A percentile compares a stretch with the other conserved stretches of the same genome.
phyloP scores from a whole-genome alignment of 1,140 invertebrate genomes.

The Tribolium madens region DNA sequence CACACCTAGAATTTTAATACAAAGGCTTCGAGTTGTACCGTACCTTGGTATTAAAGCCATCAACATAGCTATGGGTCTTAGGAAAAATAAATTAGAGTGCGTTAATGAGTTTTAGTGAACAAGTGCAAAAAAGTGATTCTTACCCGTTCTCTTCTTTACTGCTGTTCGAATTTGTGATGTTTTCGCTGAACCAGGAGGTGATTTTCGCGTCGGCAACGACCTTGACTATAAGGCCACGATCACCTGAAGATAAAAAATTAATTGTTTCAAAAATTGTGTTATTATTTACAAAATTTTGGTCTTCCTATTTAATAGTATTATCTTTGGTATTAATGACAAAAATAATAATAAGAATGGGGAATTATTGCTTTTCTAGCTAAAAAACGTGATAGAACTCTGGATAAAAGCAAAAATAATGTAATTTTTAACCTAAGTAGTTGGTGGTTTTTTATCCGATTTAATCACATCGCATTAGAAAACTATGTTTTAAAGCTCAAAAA shows the following conservation, averaged over 20 bases:
- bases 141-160: slow-evolving; percentile 80
- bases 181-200: slow-evolving; percentile 86
- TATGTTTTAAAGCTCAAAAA: no score
- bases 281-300: no score
- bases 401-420: no score
- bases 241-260: slow-evolving; percentile 72
- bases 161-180: slow-evolving; percentile 74
- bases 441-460: no score
- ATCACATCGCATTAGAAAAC: no score
- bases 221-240: slow-evolving; percentile 85
- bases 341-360: slow-evolving; percentile 7
- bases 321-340: slow-evolving; percentile 4
- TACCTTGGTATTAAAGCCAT: slow-evolving; percentile 88
- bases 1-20: not conserved
- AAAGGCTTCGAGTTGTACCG: slow-evolving; percentile 66
- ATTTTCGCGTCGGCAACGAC: slow-evolving; percentile 89
- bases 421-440: no score
- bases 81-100: slow-evolving; percentile 52
- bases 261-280: no score
- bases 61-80: slow-evolving; percentile 84
- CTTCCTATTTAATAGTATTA: no score
- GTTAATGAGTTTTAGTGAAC: not conserved
- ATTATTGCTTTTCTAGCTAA: no score
- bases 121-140: slow-evolving; percentile 59
- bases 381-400: no score